phyloP scores from a whole-genome alignment of 1,140 invertebrate genomes.

The Conus betulinus region DNA sequence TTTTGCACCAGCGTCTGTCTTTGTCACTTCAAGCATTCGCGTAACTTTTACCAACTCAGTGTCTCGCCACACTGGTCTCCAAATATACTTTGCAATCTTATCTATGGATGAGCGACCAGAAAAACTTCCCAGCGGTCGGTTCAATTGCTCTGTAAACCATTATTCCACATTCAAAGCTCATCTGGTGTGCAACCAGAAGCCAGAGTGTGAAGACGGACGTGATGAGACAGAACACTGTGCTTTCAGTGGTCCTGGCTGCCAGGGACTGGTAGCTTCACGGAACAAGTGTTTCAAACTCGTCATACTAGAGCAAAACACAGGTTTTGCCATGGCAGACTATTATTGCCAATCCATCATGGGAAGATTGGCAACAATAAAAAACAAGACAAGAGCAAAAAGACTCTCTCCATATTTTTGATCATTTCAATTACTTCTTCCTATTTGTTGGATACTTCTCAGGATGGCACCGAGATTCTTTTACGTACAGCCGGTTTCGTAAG shows the following conservation, averaged over 20 bases:
- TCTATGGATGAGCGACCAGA: too few relatives aligned
- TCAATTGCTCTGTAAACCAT: too few relatives aligned
- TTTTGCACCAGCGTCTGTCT: too few relatives aligned
- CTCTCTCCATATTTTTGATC: background rate
- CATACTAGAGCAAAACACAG: background rate
- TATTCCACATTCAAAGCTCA: too few relatives aligned
- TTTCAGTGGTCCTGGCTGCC: background rate
- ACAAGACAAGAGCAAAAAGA: background rate
- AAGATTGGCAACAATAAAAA: background rate
- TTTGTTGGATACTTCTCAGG: background rate
- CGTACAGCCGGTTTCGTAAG: too few relatives aligned
- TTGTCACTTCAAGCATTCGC: too few relatives aligned
- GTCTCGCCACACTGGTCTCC: too few relatives aligned
- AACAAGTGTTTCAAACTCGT: background rate
- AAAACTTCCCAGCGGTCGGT: too few relatives aligned
- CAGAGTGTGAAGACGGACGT: slow-evolving; percentile 17
- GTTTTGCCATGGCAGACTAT: background rate
- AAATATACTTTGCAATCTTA: too few relatives aligned
- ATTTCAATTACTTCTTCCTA: background rate
- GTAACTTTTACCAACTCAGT: too few relatives aligned
- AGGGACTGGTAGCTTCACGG: background rate
- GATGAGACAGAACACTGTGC: too few relatives aligned
- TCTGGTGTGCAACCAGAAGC: too few relatives aligned
- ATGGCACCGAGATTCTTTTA: background rate
- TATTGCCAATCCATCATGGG: background rate